A percentile compares a stretch with the other conserved stretches of the same genome.
Evolutionary conservation across 2,797 vertebrate species (phyloP).

Genomic region (Muraenolepis orangiensis): DNA sequence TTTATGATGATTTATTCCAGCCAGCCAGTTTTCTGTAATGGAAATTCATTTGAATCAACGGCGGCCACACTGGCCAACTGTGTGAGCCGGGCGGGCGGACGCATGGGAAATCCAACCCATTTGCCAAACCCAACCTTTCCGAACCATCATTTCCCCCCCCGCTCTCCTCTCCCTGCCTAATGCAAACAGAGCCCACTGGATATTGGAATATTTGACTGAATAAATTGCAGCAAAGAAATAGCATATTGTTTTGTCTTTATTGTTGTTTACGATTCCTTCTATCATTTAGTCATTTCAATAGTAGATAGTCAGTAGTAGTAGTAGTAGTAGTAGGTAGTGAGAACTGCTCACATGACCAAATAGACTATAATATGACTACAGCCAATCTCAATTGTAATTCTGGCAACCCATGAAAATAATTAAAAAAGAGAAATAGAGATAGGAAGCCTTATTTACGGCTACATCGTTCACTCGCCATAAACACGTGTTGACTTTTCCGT

Average conservation of each 20-base stretch:
- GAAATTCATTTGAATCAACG: slow-evolving; percentile 76
- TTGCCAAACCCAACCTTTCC: slow-evolving; percentile 52
- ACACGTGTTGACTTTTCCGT: background rate
- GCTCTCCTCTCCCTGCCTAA: slow-evolving; percentile 20
- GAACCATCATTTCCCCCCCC: no score
- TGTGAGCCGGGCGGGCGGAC: slow-evolving; percentile 45
- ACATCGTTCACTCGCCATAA: background rate
- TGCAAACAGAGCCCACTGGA: slow-evolving; percentile 48
- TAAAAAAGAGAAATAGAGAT: no score
- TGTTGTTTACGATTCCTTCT: background rate
- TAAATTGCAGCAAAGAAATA: background rate
- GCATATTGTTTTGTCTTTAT: background rate
- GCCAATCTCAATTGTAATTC: background rate
- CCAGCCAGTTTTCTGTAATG: slow-evolving; percentile 74
- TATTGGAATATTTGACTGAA: slow-evolving; percentile 26
- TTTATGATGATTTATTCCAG: slow-evolving; percentile 82
- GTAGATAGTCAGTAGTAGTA: no score
- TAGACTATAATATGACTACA: background rate
- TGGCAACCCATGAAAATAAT: background rate
- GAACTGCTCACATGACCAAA: background rate
- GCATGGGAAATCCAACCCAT: slow-evolving; percentile 41
- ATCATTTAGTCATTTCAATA: background rate
- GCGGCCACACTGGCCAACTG: slow-evolving; percentile 51
- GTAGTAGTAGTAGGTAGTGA: no score
- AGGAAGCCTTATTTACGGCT: no score